Evolutionary conservation across 2,113 vertebrate species (phyloP), one percentile per base, ranked within the genome.

Genomic region (Ptyas mucosa): DNA sequence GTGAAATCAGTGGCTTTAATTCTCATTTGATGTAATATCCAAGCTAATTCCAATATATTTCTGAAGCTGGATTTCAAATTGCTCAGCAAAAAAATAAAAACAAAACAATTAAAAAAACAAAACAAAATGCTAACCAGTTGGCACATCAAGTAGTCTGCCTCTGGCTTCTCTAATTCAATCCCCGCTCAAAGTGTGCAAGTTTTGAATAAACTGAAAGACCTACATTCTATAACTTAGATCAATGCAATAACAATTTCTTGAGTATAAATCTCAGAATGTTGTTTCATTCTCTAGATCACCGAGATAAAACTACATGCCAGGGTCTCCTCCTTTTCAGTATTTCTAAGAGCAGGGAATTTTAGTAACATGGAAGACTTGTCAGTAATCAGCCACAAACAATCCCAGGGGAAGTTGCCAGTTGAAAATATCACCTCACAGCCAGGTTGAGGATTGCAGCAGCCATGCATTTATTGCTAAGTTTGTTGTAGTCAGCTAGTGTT

Each of bases 371-470:
- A 64, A 94, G 94, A 93, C 91, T 58, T 95, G 95, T 94, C 95
- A 96, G 88, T 61, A 96, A 81, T 69, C 91, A 95, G 94, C 94
- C 95, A 92, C 52, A 92, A 52, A n/a, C 93, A 92, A 92, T 90
- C 26, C 58, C 58, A 95, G 81, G 55, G 88, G 93, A 96, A 89
- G 75, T 88, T 95, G 93, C 91, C 91, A 95, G 92, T 94, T 94
- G 92, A 96, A 95, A 94, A 90, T 91, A 88, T 85, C 86, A 57
- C 57, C 94, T 91, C 95, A 92, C 81, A 93, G 89, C 90, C 69
- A 81, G 88, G 92, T 85, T 95, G 95, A 0, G 23, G 88, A 92
- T 94, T 95, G 92, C 58, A 93, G 89, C 69, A 93, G 87, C 94
- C 94, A 92, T 69, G 55, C 34, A 89, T 61, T 0, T 0, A 94